Evolutionary conservation across 1,140 invertebrate species (phyloP).

Genomic region (Papilio machaon): DNA sequence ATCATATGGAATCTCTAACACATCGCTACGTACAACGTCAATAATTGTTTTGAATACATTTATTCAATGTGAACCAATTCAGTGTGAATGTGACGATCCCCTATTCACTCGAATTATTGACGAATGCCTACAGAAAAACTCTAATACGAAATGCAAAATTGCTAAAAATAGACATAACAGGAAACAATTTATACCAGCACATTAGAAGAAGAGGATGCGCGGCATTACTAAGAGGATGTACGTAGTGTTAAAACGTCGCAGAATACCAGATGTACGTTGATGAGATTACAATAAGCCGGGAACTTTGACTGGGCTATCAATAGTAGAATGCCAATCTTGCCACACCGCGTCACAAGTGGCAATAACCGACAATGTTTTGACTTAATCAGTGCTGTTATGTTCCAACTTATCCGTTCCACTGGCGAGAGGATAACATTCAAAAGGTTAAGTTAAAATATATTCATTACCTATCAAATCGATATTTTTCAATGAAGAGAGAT

Average conservation of each 20-base stretch:
- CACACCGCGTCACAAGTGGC: background rate
- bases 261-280: background rate
- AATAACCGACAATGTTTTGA: background rate
- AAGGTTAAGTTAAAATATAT: too few relatives aligned
- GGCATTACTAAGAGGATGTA: slow-evolving; percentile 48
- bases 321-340: background rate
- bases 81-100: too few relatives aligned
- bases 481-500: too few relatives aligned
- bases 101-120: too few relatives aligned
- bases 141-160: background rate
- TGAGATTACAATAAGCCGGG: background rate
- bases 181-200: slow-evolving; percentile 41
- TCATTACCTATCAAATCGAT: too few relatives aligned
- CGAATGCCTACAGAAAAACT: too few relatives aligned
- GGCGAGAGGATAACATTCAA: too few relatives aligned
- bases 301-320: background rate
- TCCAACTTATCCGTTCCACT: too few relatives aligned
- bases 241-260: slow-evolving; percentile 52
- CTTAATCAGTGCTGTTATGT: background rate
- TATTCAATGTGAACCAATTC: too few relatives aligned
- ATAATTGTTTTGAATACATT: background rate
- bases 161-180: background rate
- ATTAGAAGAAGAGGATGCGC: slow-evolving; percentile 35
- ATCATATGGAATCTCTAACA: background rate
- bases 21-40: background rate